phyloP scores from a whole-genome alignment of 1,140 invertebrate genomes.

The Cydia splendana region DNA sequence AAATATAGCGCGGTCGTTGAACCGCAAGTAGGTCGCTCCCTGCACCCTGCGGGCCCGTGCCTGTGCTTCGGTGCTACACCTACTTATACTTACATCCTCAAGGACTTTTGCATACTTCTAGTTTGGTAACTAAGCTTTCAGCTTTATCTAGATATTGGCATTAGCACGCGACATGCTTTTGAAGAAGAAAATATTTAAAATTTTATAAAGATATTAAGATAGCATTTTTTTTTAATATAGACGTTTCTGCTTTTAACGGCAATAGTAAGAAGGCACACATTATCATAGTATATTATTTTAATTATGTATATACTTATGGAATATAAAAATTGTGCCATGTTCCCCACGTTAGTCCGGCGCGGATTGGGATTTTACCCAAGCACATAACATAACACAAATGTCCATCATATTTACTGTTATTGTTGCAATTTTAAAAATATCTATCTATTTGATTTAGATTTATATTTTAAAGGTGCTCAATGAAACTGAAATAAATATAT shows the following conservation, averaged over 20 bases:
- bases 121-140: neutral
- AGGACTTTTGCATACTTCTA: constrained; percentile 18
- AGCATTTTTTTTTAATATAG: neutral
- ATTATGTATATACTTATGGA: no score
- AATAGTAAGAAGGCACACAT: neutral
- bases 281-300: no score
- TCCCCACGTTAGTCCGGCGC: no score
- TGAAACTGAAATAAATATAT: no score
- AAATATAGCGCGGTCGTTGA: constrained; percentile 73
- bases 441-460: no score
- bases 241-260: neutral
- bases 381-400: no score
- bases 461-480: no score
- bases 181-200: neutral
- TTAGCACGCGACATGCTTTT: neutral
- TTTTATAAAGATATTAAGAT: neutral
- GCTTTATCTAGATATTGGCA: neutral
- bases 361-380: no score
- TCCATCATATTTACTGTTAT: no score
- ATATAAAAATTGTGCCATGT: no score
- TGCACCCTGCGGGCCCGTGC: constrained; percentile 38
- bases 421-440: no score
- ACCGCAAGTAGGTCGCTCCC: constrained; percentile 68
- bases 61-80: neutral
- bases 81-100: neutral